These are phyloP conservation scores for Andrena flavipes DNA, from an alignment of 2,888 invertebrate genomes.

Conservation along the genomic window DNA sequence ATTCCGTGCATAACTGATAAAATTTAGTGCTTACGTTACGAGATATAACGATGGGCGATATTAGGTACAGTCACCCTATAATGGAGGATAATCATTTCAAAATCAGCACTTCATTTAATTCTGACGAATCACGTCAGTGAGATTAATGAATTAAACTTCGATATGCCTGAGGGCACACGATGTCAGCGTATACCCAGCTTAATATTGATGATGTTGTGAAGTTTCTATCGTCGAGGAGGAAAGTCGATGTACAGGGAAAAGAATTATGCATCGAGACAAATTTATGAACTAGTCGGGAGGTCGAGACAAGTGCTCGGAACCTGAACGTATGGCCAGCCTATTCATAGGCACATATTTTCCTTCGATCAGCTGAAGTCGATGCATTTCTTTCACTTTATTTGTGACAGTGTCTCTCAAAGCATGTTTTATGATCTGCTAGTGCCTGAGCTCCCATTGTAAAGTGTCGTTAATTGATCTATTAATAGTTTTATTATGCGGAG, in stretches of 20 bases:
- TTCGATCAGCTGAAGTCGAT: slow-evolving; percentile 13
- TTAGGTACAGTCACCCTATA: too few relatives aligned
- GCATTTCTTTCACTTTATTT: slow-evolving; percentile 19
- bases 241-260: slow-evolving; percentile 3
- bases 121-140: neutral
- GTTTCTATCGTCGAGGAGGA: slow-evolving; percentile 1
- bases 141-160: neutral
- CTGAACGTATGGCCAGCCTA: slow-evolving; percentile 28
- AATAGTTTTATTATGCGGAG: neutral
- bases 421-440: neutral
- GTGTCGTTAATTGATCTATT: neutral
- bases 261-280: slow-evolving; percentile 26
- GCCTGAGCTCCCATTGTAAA: neutral
- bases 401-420: slow-evolving; percentile 21
- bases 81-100: too few relatives aligned
- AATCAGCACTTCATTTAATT: too few relatives aligned
- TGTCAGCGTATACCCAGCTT: neutral
- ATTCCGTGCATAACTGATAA: too few relatives aligned
- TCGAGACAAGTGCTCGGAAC: slow-evolving; percentile 39
- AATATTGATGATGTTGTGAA: slow-evolving; percentile 22
- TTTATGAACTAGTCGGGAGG: slow-evolving; percentile 31
- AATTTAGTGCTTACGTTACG: too few relatives aligned
- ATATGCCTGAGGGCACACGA: neutral
- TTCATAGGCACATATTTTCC: slow-evolving; percentile 29
- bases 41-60: too few relatives aligned